phyloP scores from a whole-genome alignment of 2,888 invertebrate species.

The Archips xylosteana region DNA sequence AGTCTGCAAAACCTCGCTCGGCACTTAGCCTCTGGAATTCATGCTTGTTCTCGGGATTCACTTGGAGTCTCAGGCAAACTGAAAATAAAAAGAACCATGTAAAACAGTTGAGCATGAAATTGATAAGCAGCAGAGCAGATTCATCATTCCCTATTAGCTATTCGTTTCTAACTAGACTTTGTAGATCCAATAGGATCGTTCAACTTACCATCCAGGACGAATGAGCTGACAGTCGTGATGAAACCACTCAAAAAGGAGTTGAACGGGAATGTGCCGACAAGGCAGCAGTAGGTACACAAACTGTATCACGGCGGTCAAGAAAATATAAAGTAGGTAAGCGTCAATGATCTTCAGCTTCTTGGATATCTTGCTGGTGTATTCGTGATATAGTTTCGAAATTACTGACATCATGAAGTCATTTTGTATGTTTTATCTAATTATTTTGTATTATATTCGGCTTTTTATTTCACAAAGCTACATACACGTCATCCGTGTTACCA shows the following conservation, averaged over 20 bases:
- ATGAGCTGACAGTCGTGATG: slow-evolving; percentile 98
- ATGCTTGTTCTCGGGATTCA: slow-evolving; percentile 97
- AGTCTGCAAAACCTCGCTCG: slow-evolving; percentile 99
- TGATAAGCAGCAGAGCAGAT: background rate
- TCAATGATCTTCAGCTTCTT: slow-evolving; percentile 98
- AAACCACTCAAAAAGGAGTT: slow-evolving; percentile 99
- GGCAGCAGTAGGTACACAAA: slow-evolving; percentile 97
- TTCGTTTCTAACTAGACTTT: background rate
- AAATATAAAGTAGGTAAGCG: slow-evolving; percentile 96
- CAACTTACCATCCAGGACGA: slow-evolving; percentile 95
- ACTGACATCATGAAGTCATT: slow-evolving; percentile 89
- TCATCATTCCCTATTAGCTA: background rate
- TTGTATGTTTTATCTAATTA: slow-evolving; percentile 52
- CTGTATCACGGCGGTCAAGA: slow-evolving; percentile 97
- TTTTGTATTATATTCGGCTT: slow-evolving; percentile 42
- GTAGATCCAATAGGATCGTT: background rate
- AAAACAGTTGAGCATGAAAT: background rate
- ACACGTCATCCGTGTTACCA: slow-evolving; percentile 44
- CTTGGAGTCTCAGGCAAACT: slow-evolving; percentile 98
- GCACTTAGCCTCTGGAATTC: slow-evolving; percentile 97
- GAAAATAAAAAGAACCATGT: slow-evolving; percentile 66
- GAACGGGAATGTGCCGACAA: slow-evolving; percentile 99
- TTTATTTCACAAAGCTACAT: slow-evolving; percentile 4
- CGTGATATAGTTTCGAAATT: slow-evolving; percentile 93
- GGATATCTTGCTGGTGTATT: slow-evolving; percentile 95